A percentile compares a stretch with the other conserved stretches of the same genome.
phyloP scores from a whole-genome alignment of 2,888 invertebrate genomes.

The Lithophane socia region DNA sequence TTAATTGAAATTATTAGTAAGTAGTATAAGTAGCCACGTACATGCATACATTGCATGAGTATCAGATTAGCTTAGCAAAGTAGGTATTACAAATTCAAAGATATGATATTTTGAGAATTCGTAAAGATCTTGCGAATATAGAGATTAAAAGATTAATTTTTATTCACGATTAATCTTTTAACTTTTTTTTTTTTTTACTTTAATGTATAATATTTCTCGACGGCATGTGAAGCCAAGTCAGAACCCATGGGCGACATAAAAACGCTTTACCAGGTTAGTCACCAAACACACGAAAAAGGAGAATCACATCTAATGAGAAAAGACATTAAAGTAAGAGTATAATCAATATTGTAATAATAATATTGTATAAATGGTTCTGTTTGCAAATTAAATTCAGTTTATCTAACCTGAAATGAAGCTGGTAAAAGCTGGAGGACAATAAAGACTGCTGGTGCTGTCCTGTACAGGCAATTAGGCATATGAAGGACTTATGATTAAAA shows the following conservation, averaged over 20 bases:
- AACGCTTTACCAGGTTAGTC: too few relatives aligned
- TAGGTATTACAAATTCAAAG: neutral
- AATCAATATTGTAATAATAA: too few relatives aligned
- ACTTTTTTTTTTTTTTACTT: too few relatives aligned
- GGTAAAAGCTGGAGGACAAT: neutral
- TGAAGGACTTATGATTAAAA: neutral
- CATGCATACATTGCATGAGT: neutral
- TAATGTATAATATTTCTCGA: too few relatives aligned
- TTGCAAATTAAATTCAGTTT: neutral
- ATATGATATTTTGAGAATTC: neutral
- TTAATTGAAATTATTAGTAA: slow-evolving; percentile 18
- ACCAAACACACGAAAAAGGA: too few relatives aligned
- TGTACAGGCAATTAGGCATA: neutral
- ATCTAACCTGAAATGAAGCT: neutral
- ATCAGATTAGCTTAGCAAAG: neutral
- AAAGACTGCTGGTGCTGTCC: neutral
- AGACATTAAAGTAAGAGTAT: too few relatives aligned
- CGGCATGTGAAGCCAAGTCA: too few relatives aligned
- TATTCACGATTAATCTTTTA: too few relatives aligned
- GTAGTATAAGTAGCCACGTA: neutral
- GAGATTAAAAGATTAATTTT: too few relatives aligned
- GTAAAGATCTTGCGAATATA: neutral
- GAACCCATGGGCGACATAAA: too few relatives aligned
- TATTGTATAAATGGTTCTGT: neutral
- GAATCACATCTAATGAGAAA: too few relatives aligned